These are phyloP conservation scores for Bombus waltoni DNA, from an alignment of 1,140 invertebrate genomes.

Conservation along the genomic window DNA sequence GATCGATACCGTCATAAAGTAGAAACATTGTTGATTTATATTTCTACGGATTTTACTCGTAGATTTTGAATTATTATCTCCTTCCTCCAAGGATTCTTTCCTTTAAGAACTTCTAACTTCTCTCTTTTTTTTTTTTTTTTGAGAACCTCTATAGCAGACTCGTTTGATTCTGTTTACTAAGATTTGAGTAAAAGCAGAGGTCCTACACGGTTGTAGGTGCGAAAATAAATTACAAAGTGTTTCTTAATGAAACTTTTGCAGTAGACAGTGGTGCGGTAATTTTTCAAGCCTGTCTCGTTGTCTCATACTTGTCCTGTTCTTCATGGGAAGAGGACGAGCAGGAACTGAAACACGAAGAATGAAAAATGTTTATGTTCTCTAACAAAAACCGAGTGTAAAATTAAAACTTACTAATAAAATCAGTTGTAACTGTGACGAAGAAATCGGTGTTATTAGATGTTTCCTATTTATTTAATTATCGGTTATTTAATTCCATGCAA, in stretches of 20 bases:
- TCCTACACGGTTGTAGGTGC: slow-evolving; percentile 28
- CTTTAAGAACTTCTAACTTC: not conserved
- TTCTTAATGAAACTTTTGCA: slow-evolving; percentile 70
- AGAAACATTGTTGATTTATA: not conserved
- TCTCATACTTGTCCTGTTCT: slow-evolving; percentile 66
- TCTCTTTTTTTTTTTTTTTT: not conserved
- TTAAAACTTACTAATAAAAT: not conserved
- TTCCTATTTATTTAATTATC: not conserved
- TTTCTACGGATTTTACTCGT: not conserved
- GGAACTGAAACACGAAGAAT: slow-evolving; percentile 35
- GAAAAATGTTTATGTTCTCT: slow-evolving; percentile 45
- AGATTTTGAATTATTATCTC: not conserved
- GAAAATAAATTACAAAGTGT: slow-evolving; percentile 69
- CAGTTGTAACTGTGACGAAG: not conserved
- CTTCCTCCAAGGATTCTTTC: not conserved
- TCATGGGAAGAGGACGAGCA: slow-evolving; percentile 28
- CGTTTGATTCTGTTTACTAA: slow-evolving; percentile 15
- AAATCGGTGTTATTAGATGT: not conserved
- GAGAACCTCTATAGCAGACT: not conserved
- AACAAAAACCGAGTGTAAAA: not conserved
- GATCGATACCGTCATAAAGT: not conserved
- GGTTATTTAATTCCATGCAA: not conserved
- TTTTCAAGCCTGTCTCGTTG: slow-evolving; percentile 73
- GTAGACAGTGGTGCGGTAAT: slow-evolving; percentile 53
- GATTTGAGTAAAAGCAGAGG: not conserved